A percentile compares a stretch with the other conserved stretches of the same genome.
Evolutionary conservation across 2,888 invertebrate genomes (phyloP).

Genomic region (Andrena marginata): DNA sequence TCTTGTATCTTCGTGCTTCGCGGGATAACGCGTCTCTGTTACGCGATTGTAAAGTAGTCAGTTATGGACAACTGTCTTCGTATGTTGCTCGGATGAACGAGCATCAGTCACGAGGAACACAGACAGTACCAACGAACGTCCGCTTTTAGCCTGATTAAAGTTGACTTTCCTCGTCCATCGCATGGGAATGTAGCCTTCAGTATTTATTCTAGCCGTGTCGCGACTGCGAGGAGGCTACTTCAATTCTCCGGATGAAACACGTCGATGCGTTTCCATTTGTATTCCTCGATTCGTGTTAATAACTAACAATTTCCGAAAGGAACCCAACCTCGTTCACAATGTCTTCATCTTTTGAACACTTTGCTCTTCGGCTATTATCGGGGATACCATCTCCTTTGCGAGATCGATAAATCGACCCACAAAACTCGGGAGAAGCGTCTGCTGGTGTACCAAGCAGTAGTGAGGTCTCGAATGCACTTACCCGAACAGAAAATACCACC

Average conservation of each 20-base stretch:
- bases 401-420: too few species aligned
- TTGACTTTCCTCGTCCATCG: constrained; percentile 1
- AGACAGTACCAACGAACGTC: background rate
- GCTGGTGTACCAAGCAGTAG: too few species aligned
- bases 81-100: background rate
- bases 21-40: background rate
- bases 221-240: background rate
- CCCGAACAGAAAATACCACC: too few species aligned
- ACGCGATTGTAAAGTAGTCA: background rate
- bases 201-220: constrained; percentile 26
- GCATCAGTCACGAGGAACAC: background rate
- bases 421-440: too few species aligned
- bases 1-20: too few species aligned
- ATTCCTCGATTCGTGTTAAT: too few species aligned
- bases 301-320: too few species aligned
- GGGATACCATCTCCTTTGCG: background rate
- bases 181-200: background rate
- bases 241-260: too few species aligned
- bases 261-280: too few species aligned
- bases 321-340: too few species aligned
- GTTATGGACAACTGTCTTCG: background rate
- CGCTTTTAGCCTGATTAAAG: constrained; percentile 51
- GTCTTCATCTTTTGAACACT: too few species aligned
- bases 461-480: too few species aligned
- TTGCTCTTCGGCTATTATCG: background rate